Evolutionary conservation across 2,797 vertebrate species (phyloP).

Genomic region (Eutrigla gurnardus): DNA sequence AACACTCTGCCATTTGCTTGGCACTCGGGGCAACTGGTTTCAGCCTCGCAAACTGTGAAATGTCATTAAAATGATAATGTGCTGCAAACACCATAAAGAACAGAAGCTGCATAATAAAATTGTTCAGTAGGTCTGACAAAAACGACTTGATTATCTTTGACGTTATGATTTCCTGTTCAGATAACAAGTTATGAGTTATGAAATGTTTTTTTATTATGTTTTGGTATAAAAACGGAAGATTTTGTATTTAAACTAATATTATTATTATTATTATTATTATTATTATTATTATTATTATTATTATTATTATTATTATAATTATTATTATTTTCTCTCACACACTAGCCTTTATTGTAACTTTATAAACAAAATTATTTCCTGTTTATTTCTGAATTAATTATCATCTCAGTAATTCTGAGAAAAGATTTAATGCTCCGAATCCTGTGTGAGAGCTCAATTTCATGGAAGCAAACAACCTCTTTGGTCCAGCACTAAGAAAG

Average conservation of each 20-base stretch:
- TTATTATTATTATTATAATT: no score
- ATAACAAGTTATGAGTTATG: neutral
- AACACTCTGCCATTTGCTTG: neutral
- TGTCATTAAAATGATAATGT: neutral
- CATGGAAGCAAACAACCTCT: neutral
- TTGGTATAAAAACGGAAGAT: no score
- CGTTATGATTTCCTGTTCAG: neutral
- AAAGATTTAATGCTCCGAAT: neutral
- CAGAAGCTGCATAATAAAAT: neutral
- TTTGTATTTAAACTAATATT: no score
- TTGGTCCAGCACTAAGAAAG: neutral
- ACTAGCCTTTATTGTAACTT: neutral
- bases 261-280: no score
- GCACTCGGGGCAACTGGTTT: neutral
- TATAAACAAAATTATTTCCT: neutral
- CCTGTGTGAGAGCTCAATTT: neutral
- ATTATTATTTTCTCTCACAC: neutral
- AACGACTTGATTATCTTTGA: neutral
- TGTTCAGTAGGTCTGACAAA: neutral
- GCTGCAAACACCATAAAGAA: neutral
- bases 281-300: neutral
- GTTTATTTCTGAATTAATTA: neutral
- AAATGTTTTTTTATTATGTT: no score
- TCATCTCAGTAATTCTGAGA: neutral
- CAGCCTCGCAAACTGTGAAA: neutral